Evolutionary conservation across 2,113 vertebrate species (phyloP).

Genomic region (Pagrus major): DNA sequence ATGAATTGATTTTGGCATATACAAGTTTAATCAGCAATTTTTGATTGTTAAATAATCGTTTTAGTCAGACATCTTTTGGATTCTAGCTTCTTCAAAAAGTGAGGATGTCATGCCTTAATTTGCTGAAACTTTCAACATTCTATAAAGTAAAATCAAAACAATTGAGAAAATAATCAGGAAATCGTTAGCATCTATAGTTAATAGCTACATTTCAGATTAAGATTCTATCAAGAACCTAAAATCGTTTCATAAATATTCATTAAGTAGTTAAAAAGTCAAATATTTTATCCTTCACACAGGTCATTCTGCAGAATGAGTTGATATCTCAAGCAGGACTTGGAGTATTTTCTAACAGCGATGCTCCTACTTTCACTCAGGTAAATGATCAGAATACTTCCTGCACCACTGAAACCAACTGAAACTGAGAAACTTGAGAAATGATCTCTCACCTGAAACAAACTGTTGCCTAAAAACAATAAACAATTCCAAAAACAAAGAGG

Average conservation of each 20-base stretch:
- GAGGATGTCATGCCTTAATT: too few species aligned
- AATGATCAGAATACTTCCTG: background rate
- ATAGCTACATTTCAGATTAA: background rate
- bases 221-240: too few species aligned
- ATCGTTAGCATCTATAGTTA: background rate
- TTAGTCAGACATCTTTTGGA: too few species aligned
- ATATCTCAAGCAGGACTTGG: background rate
- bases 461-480: background rate
- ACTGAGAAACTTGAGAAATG: background rate
- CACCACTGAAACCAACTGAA: background rate
- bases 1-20: too few species aligned
- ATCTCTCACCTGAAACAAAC: background rate
- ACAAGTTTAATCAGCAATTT: too few species aligned
- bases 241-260: background rate
- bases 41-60: too few species aligned
- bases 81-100: too few species aligned
- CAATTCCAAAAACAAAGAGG: constrained; percentile 13
- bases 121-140: background rate
- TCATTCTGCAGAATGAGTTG: background rate
- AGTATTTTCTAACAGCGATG: background rate
- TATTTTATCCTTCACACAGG: background rate
- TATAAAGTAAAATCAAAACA: too few species aligned
- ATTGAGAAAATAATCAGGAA: too few species aligned
- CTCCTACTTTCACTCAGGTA: background rate
- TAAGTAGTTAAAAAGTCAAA: background rate